Evolutionary conservation across 2,888 invertebrate genomes (phyloP), one percentile per base, ranked within the genome.

Genomic region (Spatulosminthurus flaviceps): DNA sequence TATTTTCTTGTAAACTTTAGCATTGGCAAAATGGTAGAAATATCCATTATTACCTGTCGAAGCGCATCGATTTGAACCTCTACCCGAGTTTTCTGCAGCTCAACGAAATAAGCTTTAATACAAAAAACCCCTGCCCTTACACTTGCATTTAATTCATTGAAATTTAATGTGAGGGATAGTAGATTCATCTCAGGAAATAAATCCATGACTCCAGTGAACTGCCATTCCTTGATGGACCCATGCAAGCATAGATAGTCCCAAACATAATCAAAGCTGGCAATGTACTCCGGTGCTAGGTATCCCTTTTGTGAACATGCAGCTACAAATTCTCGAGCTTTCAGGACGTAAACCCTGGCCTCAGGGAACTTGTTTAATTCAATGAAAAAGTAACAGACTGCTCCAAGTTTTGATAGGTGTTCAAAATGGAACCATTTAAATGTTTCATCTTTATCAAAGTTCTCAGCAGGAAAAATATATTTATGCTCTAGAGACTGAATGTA

Each of bases 161-260:
- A 73, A 16, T 28, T 51, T 1, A 73, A 28, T 19, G 73, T 60
- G 0, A 73, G 26, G 11, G 73, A 24, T 11, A 73, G 42, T 16
- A 73, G n/a, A 41, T 73, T 73, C 73, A 73, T 73, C 19, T 73
- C 73, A 4, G 73, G 73, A 24, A 73, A 73, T 60, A 73, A 43
- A 60, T 73, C 42, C 73, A 73, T 73, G 4, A 51, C 16, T n/a
- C 73, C 73, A 2, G 51, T 60, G 26, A 26, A 43, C 16, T 73
- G 41, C 73, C 73, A 73, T 60, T 73, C 73, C 42, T 60, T 73
- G 21, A 73, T 22, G 16, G 26, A 26, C 1, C 41, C 73, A 28
- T 73, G 60, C 26, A 73, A 19, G 22, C 51, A 71, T 2, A 42
- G 9, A 42, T 42, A 42, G 22, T 71, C 41, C 22, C 22, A 42